phyloP scores from a whole-genome alignment of 2,113 vertebrate genomes.

The Pomatostomus ruficeps region DNA sequence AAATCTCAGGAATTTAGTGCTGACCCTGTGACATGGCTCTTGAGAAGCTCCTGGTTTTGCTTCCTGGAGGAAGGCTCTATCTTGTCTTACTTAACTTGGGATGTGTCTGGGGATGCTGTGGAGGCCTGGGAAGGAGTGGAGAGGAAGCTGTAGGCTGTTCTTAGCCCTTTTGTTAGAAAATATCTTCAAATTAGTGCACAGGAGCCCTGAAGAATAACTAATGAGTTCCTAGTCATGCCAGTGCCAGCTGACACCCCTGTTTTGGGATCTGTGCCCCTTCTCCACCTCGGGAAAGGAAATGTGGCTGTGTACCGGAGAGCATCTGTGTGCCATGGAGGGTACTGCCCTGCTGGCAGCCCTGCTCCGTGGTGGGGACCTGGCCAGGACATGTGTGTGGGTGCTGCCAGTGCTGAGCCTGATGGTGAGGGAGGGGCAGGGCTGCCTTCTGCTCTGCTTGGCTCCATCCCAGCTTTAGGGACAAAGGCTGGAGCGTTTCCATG shows the following conservation, averaged over 20 bases:
- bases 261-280: background rate
- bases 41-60: background rate
- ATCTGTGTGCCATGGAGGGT: background rate
- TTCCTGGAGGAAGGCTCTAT: background rate
- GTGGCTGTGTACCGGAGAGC: background rate
- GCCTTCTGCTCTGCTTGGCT: slow-evolving; percentile 41
- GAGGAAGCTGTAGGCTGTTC: background rate
- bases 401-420: background rate
- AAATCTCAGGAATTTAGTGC: background rate
- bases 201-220: background rate
- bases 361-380: accelerated
- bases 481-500: slow-evolving; percentile 12
- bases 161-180: background rate
- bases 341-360: accelerated
- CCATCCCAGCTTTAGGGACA: background rate
- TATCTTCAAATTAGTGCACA: background rate
- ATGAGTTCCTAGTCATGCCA: background rate
- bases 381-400: accelerated
- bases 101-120: background rate
- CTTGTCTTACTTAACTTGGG: background rate
- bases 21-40: background rate
- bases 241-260: background rate
- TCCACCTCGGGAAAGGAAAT: background rate
- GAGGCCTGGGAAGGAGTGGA: background rate
- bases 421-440: background rate